Evolutionary conservation across 2,888 invertebrate genomes (phyloP).

Genomic region (Leistus spinibarbis): DNA sequence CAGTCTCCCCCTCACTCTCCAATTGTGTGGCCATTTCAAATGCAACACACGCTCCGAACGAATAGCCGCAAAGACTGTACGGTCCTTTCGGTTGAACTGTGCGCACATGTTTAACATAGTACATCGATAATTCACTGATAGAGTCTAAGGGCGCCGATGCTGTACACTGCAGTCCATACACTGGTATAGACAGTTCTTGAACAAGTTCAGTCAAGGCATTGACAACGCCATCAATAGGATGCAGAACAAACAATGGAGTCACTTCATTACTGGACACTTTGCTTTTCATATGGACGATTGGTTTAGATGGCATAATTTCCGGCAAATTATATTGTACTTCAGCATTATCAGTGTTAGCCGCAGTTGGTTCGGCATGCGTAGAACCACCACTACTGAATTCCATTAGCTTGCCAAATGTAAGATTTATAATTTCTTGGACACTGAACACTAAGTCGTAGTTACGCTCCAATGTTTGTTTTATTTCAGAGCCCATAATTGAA

Average conservation of each 20-base stretch:
- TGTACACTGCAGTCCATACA: constrained; percentile 91
- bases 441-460: constrained; percentile 89
- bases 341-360: constrained; percentile 57
- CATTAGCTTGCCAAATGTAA: constrained; percentile 78
- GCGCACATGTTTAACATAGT: constrained; percentile 75
- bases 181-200: constrained; percentile 72
- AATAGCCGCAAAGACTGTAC: constrained; percentile 91
- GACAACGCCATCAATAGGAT: constrained; percentile 90
- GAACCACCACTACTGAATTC: constrained; percentile 59
- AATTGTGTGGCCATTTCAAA: constrained; percentile 93
- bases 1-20: constrained; percentile 66
- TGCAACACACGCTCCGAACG: constrained; percentile 93
- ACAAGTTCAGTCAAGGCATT: constrained; percentile 75
- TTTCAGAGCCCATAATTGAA: constrained; percentile 98
- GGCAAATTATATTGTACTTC: constrained; percentile 62
- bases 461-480: constrained; percentile 93
- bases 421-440: constrained; percentile 86
- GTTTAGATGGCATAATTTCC: constrained; percentile 78
- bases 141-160: constrained; percentile 73
- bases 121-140: constrained; percentile 73
- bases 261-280: constrained; percentile 58
- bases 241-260: constrained; percentile 71
- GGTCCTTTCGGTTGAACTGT: constrained; percentile 80
- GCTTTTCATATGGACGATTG: constrained; percentile 71
- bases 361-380: constrained; percentile 39